A percentile compares a stretch with the other conserved stretches of the same genome.
phyloP scores from a whole-genome alignment of 2,797 vertebrate genomes.

The Gadopsis bispinosus region DNA sequence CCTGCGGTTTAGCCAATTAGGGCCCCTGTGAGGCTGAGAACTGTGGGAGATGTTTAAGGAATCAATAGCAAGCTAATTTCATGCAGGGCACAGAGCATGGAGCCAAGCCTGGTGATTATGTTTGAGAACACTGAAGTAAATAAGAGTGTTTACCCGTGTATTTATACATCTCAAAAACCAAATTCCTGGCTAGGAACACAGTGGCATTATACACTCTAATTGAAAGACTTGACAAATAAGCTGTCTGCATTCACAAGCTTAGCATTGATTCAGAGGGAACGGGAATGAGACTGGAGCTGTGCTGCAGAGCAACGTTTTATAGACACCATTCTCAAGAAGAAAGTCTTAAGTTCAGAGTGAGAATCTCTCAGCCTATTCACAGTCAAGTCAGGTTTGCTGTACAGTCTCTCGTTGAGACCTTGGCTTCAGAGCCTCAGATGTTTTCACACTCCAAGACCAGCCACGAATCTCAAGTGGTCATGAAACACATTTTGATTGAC shows the following conservation, averaged over 20 bases:
- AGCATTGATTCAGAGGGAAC: conserved; percentile 56
- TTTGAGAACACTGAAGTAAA: conserved; percentile 71
- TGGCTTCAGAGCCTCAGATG: conserved; percentile 65
- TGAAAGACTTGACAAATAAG: conserved; percentile 77
- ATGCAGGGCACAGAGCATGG: conserved; percentile 71
- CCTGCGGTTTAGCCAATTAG: conserved; percentile 59
- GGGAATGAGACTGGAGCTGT: conserved; percentile 37
- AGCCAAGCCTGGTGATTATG: conserved; percentile 75
- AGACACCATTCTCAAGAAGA: conserved; percentile 40
- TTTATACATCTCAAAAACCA: conserved; percentile 75
- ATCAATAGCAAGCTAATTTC: conserved; percentile 78
- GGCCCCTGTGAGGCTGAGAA: conserved; percentile 50
- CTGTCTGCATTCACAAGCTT: conserved; percentile 65
- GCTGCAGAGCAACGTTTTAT: conserved; percentile 55
- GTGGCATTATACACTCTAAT: conserved; percentile 64
- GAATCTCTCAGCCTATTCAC: conserved; percentile 61
- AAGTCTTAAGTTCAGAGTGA: conserved; percentile 47
- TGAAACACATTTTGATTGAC: conserved; percentile 81
- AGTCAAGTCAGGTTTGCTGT: conserved; percentile 72
- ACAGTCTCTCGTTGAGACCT: conserved; percentile 67
- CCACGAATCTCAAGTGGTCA: conserved; percentile 78
- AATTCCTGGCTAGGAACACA: conserved; percentile 61
- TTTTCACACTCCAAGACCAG: conserved; percentile 69
- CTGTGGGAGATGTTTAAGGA: conserved; percentile 63
- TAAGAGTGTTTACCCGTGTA: conserved; percentile 72